Conservation (phyloP, 2,113 vertebrate species). For the Chrysochloris asiatica region DNA sequence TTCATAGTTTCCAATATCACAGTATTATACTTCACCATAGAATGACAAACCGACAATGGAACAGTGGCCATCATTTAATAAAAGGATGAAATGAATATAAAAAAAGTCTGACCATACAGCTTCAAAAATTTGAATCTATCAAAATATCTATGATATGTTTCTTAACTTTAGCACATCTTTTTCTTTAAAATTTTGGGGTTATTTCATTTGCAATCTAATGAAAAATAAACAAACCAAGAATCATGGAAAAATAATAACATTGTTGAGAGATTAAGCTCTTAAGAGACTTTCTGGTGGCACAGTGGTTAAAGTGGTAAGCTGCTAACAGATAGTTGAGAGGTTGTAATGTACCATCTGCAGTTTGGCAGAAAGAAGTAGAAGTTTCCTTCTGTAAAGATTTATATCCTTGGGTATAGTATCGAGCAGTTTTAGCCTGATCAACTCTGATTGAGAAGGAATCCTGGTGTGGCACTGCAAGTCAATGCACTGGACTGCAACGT, state of each 20-base stretch:
- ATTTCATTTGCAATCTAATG: constrained; percentile 3
- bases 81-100: background rate
- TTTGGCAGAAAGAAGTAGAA: background rate
- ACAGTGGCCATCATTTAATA: background rate
- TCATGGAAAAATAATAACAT: background rate
- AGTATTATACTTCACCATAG: too few species aligned
- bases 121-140: constrained; percentile 12
- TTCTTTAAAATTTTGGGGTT: background rate
- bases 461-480: too few species aligned
- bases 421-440: background rate
- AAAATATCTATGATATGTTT: background rate
- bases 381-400: background rate
- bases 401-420: background rate
- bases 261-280: background rate
- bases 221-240: constrained; percentile 5
- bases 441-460: too few species aligned
- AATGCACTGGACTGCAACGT: too few species aligned
- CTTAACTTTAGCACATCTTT: background rate
- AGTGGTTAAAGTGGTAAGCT: background rate
- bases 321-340: background rate
- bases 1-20: too few species aligned
- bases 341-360: background rate
- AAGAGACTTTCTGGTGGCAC: background rate
- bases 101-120: background rate
- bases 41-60: too few species aligned